These are phyloP conservation scores for Acestrorhynchus altus DNA, from an alignment of 2,797 vertebrate genomes.

Conservation along the genomic window DNA sequence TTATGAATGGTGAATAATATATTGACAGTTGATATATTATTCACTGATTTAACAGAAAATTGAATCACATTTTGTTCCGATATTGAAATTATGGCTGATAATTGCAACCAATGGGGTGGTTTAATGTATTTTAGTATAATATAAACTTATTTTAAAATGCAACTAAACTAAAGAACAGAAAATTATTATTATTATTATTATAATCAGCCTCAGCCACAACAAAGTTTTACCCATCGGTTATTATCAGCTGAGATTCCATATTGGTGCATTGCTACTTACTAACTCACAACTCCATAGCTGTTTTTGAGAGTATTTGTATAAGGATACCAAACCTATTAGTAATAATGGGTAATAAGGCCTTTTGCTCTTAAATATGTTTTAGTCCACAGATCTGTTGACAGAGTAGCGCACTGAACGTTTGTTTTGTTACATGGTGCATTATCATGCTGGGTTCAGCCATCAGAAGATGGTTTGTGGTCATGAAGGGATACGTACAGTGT, in stretches of 20 bases:
- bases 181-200: too few species aligned
- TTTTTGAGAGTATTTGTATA: background rate
- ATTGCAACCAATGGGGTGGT: background rate
- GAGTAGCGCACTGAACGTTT: too few species aligned
- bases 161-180: too few species aligned
- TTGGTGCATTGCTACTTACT: background rate
- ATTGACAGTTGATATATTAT: background rate
- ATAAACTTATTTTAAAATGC: background rate
- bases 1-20: slow-evolving; percentile 43
- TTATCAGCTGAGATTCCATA: background rate
- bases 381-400: too few species aligned
- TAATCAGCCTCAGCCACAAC: background rate
- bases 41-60: background rate
- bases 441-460: too few species aligned
- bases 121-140: background rate
- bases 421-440: too few species aligned
- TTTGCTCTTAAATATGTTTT: too few species aligned
- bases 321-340: too few species aligned
- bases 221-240: background rate
- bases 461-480: too few species aligned
- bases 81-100: slow-evolving; percentile 5
- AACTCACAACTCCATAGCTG: background rate
- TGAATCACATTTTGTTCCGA: background rate
- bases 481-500: too few species aligned
- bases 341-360: too few species aligned